phyloP scores from a whole-genome alignment of 2,113 vertebrate genomes.

The Pseudonaja textilis region DNA sequence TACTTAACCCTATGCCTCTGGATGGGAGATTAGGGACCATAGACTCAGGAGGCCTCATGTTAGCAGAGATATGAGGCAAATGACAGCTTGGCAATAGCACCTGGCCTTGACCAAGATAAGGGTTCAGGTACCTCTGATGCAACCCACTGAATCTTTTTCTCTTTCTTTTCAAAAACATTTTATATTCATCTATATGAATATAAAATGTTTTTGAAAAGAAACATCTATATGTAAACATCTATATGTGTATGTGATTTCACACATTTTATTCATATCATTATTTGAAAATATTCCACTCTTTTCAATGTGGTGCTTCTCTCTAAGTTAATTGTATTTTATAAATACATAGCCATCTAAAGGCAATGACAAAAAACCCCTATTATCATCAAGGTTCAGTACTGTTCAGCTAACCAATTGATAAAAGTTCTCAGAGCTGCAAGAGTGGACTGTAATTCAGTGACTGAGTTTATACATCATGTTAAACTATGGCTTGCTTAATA shows the following conservation, averaged over 20 bases:
- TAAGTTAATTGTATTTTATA: background rate
- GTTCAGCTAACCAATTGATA: background rate
- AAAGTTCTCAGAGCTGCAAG: background rate
- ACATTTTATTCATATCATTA: background rate
- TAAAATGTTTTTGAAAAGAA: too few species aligned
- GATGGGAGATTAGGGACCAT: background rate
- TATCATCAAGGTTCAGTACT: background rate
- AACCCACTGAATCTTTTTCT: background rate
- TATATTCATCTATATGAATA: background rate
- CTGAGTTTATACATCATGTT: background rate
- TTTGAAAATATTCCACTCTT: background rate
- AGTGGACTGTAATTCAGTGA: background rate
- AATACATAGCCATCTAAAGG: background rate
- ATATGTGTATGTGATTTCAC: background rate
- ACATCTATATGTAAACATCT: too few species aligned
- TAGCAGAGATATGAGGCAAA: background rate
- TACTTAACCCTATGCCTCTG: background rate
- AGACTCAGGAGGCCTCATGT: background rate
- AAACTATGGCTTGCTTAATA: background rate
- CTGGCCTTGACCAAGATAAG: background rate
- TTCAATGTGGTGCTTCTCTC: background rate
- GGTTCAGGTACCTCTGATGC: background rate
- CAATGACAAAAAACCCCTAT: background rate
- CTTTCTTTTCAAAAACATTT: background rate
- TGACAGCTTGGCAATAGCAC: background rate